Conservation (phyloP, 2,888 invertebrate genomes). For the Herminia tarsipennalis region DNA sequence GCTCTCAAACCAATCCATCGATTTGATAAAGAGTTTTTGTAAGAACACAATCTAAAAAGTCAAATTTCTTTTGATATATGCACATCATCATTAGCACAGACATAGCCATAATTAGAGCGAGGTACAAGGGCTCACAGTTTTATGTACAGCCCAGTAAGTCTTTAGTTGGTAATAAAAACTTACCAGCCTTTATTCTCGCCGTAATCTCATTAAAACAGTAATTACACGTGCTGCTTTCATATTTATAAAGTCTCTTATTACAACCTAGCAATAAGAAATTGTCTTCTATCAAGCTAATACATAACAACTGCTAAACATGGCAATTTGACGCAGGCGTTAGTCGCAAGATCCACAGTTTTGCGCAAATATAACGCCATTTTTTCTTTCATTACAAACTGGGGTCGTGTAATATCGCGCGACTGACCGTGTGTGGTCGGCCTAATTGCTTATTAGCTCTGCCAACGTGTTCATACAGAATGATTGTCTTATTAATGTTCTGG, state of each 20-base stretch:
- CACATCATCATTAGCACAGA: too few species aligned
- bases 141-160: too few species aligned
- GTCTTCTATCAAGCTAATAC: constrained; percentile 31
- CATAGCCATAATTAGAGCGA: too few species aligned
- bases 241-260: neutral
- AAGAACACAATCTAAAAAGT: too few species aligned
- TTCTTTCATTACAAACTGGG: constrained; percentile 62
- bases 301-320: constrained; percentile 44
- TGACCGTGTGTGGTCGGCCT: constrained; percentile 45
- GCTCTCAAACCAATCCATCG: too few species aligned
- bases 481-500: constrained; percentile 35
- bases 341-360: constrained; percentile 57
- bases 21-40: too few species aligned
- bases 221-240: neutral
- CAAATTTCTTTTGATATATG: too few species aligned
- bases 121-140: too few species aligned
- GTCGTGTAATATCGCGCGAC: constrained; percentile 47
- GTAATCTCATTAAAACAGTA: neutral
- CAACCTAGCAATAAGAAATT: neutral
- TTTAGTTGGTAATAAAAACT: too few species aligned
- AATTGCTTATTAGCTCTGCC: constrained; percentile 64
- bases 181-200: neutral
- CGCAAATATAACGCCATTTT: constrained; percentile 49
- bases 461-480: constrained; percentile 39
- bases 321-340: constrained; percentile 65